phyloP scores from a whole-genome alignment of 1,140 invertebrate genomes.

The Magallana gigas region DNA sequence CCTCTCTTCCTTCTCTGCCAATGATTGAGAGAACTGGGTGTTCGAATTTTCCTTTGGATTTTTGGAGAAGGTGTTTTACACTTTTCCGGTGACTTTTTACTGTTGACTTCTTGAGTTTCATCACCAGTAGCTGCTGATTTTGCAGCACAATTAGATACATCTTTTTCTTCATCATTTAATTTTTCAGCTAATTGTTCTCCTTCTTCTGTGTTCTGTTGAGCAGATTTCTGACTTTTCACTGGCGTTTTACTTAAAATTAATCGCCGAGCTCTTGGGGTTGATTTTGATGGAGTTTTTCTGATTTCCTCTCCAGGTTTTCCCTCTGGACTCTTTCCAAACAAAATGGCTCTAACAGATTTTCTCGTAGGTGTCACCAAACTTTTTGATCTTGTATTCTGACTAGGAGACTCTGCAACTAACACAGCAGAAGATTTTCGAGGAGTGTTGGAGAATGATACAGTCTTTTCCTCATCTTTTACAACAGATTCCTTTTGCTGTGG shows the following conservation, averaged over 20 bases:
- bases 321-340: slow-evolving; percentile 64
- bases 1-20: slow-evolving; percentile 57
- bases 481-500: slow-evolving; percentile 11
- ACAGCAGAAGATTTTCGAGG: slow-evolving; percentile 41
- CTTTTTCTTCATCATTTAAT: not conserved
- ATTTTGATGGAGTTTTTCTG: slow-evolving; percentile 29
- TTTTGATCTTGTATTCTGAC: slow-evolving; percentile 62
- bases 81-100: not conserved
- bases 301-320: not conserved
- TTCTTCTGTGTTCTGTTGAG: not conserved
- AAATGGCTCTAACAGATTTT: slow-evolving; percentile 60
- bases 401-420: slow-evolving; percentile 57
- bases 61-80: slow-evolving; percentile 63
- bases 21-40: slow-evolving; percentile 66
- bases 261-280: not conserved
- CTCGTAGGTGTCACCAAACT: slow-evolving; percentile 59
- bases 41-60: slow-evolving; percentile 50
- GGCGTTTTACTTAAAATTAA: slow-evolving; percentile 31
- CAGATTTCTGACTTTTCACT: slow-evolving; percentile 6
- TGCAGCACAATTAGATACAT: not conserved
- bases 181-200: not conserved
- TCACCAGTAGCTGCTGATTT: slow-evolving; percentile 10
- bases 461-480: slow-evolving; percentile 16
- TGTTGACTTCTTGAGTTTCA: not conserved
- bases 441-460: not conserved